Conservation (phyloP, 2,113 vertebrate species). For the Chloropsis cyanopogon region DNA sequence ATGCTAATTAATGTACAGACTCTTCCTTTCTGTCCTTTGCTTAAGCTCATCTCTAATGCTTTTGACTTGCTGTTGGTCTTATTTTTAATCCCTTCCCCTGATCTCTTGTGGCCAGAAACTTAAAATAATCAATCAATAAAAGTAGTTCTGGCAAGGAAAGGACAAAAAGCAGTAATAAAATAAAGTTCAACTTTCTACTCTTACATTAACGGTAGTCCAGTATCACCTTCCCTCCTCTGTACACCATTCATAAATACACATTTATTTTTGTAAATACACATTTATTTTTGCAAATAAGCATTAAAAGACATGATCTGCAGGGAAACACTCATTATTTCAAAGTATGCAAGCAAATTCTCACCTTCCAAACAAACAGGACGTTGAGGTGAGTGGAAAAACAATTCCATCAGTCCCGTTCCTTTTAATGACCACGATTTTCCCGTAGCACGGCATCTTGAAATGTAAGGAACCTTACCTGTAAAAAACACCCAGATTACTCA, state of each 20-base stretch:
- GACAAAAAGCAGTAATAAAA: not conserved
- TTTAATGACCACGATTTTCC: slow-evolving; percentile 84
- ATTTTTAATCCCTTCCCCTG: not conserved
- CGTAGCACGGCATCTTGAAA: slow-evolving; percentile 81
- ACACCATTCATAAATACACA: not conserved
- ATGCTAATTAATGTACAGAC: not conserved
- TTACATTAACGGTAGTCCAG: not conserved
- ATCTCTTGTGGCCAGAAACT: not conserved
- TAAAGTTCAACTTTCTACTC: not conserved
- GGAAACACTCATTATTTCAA: not conserved
- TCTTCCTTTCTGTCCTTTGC: not conserved
- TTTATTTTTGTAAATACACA: not conserved
- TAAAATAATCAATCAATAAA: not conserved
- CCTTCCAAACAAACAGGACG: slow-evolving; percentile 87
- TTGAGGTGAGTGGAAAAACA: slow-evolving; percentile 81
- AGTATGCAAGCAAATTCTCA: slow-evolving; percentile 26
- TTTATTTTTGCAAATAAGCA: not conserved
- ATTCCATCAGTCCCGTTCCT: slow-evolving; percentile 84
- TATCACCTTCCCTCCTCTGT: not conserved
- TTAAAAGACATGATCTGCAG: not conserved
- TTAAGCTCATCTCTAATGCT: not conserved
- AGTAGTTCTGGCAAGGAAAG: not conserved
- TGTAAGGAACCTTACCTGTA: not conserved
- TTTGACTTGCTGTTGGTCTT: not conserved
- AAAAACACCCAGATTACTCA: not conserved